Evolutionary conservation across 1,140 invertebrate species (phyloP), one percentile per base, ranked within the genome.

Genomic region (Bradynema listronoti): DNA sequence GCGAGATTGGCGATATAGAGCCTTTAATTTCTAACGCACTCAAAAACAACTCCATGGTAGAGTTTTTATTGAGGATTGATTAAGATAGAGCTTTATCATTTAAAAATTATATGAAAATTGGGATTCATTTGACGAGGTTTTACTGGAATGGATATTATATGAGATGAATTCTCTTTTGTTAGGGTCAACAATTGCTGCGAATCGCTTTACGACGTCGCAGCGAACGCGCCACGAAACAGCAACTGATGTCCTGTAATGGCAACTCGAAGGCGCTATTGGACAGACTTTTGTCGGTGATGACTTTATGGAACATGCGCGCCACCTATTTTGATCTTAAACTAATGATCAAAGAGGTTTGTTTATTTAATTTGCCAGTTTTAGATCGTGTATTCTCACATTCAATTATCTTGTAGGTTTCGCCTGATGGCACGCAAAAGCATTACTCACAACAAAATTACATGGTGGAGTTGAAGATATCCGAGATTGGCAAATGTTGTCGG

Each of bases 301-400:
- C 39, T 36, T 39, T 71, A 2, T 71, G 69, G 69, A 71, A 71
- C 29, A 65, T 71, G 7, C 61, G 72, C 11, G 69, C 69, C 24
- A 75, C 72, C 0, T 75, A 47, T 52, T 71, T 53, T 56, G 72
- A 71, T 42, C 32, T 71, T 36, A 54, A 58, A 30, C 36, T 75
- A 14, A 65, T 59, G 55, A 67, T 68, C 41, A 63, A 68, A 46
- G 63, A 65, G 19, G 56, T 62, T 30, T 16, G 16, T 2, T 41
- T 58, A 24, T 46, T 49, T n/a, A 11, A 11, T 9, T n/a, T 49
- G n/a, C 1, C 7, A 39, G 19, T 7, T 57, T 55, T 14, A 6
- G 50, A 5, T 5, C 36, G 16, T 57, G 11, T 11, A 11, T 30
- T 14, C 9, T 49, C 27, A 11, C 24, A 49, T 11, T 9, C 9